Evolutionary conservation across 2,113 vertebrate genomes (phyloP), one percentile per base, ranked within the genome.

Genomic region (Lophura nycthemera): DNA sequence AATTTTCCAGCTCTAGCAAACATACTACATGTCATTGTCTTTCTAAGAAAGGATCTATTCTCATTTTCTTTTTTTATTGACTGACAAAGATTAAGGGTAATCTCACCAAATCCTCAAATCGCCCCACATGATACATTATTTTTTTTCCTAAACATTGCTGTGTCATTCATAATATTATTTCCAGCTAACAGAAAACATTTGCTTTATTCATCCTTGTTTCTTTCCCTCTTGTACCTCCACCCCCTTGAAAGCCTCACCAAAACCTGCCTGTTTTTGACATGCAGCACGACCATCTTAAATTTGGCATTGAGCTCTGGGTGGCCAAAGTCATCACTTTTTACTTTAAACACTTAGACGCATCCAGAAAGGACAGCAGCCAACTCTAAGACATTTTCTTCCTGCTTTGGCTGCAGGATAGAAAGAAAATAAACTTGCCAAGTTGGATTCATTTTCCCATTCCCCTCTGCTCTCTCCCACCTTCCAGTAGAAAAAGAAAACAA

Each of bases 11-110:
- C 76, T 54, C 71, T 6, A 75, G 91, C 56, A 57, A 79, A 70
- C 30, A 24, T 10, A 81, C 66, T 63, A 34, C 89, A 93, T 95
- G 82, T 90, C 95, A 96, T 94, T 97, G 92, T 90, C 91, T 96
- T 97, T 96, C 96, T 94, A 96, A 96, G 96, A 96, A 93, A 83
- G 66, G 88, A 96, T 96, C 93, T 91, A 43, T 79, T 92, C 45
- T 79, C 57, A 50, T 94, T 95, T 96, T 92, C 78, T 86, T 71
- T 83, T 73, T 94, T 91, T 89, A 90, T 84, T 91, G 93, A 47
- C 89, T 79, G 67, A 81, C 47, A 69, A 47, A 92, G 97, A 96
- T 96, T 96, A 97, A 56, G 61, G 57, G 66, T 96, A 96, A 97
- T 94, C 96, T 95, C 82, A 8, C 78, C 91, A 96, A 97, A 96